Percentiles rank a stretch among this genome's conserved stretches.
Conservation (phyloP, 2,113 vertebrate species). For the Hyperoodon ampullatus region DNA sequence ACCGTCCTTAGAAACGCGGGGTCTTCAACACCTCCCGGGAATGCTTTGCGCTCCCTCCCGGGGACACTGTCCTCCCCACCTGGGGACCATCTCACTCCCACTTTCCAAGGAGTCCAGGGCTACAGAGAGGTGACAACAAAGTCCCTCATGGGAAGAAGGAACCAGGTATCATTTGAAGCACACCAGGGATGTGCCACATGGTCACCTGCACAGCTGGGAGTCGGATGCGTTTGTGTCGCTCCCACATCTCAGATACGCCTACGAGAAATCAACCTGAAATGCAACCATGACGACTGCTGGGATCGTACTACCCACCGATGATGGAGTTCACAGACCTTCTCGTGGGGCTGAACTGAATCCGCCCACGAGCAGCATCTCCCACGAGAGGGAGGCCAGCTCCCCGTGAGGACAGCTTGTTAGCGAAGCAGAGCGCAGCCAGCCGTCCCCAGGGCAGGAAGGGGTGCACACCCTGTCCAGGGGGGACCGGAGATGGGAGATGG, state of each 20-base stretch:
- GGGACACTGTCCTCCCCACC: neutral
- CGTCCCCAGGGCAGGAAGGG: neutral
- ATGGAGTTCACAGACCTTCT: neutral
- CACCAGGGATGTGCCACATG: fast-evolving
- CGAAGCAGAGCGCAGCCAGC: fast-evolving
- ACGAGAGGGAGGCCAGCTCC: fast-evolving
- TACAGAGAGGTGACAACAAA: neutral
- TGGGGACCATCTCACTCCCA: fast-evolving
- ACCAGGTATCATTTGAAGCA: fast-evolving
- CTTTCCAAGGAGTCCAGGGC: neutral
- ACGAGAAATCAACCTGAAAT: neutral
- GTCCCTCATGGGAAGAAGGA: neutral
- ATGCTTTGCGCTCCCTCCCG: fast-evolving
- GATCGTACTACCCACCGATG: neutral
- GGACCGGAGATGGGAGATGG: neutral
- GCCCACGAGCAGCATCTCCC: neutral
- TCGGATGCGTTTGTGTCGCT: fast-evolving
- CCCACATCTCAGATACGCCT: fast-evolving
- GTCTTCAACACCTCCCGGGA: neutral
- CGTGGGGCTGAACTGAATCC: neutral
- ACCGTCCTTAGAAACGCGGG: neutral
- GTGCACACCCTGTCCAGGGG: neutral
- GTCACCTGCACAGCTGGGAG: fast-evolving
- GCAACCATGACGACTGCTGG: neutral
- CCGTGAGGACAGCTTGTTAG: fast-evolving